Evolutionary conservation across 2,113 vertebrate genomes (phyloP), one percentile per base, ranked within the genome.

Genomic region (Clupea harengus): DNA sequence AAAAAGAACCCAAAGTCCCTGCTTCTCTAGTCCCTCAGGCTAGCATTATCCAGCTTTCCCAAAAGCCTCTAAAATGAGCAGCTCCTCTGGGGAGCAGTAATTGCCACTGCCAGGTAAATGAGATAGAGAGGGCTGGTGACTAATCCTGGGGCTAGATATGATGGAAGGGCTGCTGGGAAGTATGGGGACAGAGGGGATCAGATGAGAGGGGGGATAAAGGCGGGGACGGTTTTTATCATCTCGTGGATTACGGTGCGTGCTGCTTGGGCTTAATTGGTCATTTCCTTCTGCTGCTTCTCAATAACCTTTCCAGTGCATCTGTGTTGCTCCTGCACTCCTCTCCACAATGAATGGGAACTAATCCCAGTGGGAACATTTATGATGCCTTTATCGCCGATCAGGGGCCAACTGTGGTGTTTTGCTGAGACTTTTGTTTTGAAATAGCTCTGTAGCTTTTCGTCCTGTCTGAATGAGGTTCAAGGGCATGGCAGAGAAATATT

Each of bases 31-130:
- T 81, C 81, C 84, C 86, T 89, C 80, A 52, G 57, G 86, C 84
- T 39, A 67, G 83, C 32, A 85, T 87, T 85, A 85, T 82, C 85
- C 49, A 22, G 49, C 49, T 85, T 85, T 85, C 60, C 49, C 81
- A 82, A 85, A 85, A 85, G 64, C 81, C 84, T 83, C 67, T 57
- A 54, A 83, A 85, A 83, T 81, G 81, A 82, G 83, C 82, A 78
- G n/a, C 81, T 80, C 67, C 81, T 85, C 87, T 45, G 39, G 87
- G 85, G 84, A 81, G 84, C 49, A 64, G 64, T 88, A 88, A 88
- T 85, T 88, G 81, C 64, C 50, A 82, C 84, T 88, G 80, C 81
- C 82, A 88, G 84, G 87, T 88, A 85, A 88, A 88, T 85, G 67
- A 88, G 84, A 85, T 85, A 85, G 81, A 83, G 84, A 87, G 87